Evolutionary conservation across 2,797 vertebrate species (phyloP), one percentile per base, ranked within the genome.

Genomic region (Chrosomus eos): DNA sequence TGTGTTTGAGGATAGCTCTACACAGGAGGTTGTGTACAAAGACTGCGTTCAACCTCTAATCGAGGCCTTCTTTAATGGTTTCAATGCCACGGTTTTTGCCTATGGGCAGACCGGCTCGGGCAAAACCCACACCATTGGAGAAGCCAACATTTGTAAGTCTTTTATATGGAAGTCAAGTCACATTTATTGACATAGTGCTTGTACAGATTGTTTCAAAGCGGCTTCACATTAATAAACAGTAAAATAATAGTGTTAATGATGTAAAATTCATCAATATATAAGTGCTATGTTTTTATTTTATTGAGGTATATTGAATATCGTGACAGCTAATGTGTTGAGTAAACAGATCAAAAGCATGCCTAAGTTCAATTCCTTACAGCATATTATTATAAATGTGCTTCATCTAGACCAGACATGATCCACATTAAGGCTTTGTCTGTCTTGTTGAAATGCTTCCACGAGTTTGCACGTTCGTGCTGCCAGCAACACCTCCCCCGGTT

Each of bases 41-140:
- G 91, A 88, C 51, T 98, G 97, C 0, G 97, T 99, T 23, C 97
- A 96, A 90, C 96, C 97, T 0, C 96, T 99, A 66, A 96, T 99
- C 1, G 94, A 97, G 67, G 96, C 97, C 38, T 99, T 99, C 91
- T 97, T 99, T 90, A 96, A 97, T 91, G 98, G 98, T 7, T 98
- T 97, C 93, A 99, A 99, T 36, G 96, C 96, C 74, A 99, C 98
- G 0, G 95, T 99, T 26, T 98, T 99, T 91, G 97, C 98, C 70
- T 99, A 99, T 21, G 98, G 98, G 1, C 98, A 99, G 94, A 99
- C 97, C 0, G 97, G 98, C 87, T 99, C 98, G 0, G 98, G 98
- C 75, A 99, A 99, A 93, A 99, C 98, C 0, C 97, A 99, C 91
- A 99, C 98, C 67, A 96, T 99, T 87, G 98, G 98, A 74, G 97